Percentiles rank a stretch among this genome's conserved stretches.
These are phyloP conservation scores for Onthophagus sagittarius DNA, from an alignment of 2,888 invertebrate species.

Conservation along the genomic window DNA sequence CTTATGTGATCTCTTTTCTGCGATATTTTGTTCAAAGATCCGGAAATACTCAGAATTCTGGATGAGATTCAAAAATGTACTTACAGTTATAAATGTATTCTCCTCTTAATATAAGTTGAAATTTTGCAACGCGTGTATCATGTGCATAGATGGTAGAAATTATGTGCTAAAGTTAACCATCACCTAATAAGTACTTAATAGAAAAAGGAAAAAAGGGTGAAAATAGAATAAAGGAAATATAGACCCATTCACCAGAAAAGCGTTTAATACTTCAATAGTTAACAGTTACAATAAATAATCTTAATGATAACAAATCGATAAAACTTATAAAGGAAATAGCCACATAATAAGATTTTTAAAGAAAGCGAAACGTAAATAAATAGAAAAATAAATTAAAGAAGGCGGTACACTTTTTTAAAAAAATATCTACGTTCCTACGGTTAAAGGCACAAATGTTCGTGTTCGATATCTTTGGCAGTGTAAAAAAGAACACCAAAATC, in stretches of 20 bases:
- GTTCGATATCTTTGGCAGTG: conserved; percentile 22
- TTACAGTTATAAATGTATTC: not conserved
- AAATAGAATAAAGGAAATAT: conserved; percentile 21
- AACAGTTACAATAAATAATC: conserved; percentile 44
- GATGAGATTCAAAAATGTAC: not conserved
- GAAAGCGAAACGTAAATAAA: conserved; percentile 16
- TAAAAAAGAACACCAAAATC: conserved; percentile 17
- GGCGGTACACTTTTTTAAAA: conserved; percentile 12
- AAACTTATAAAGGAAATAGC: conserved; percentile 17
- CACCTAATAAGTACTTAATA: conserved; percentile 15
- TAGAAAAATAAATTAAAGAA: conserved; percentile 16
- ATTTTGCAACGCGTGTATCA: not conserved
- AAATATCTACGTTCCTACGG: conserved; percentile 4
- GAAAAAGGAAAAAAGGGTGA: conserved; percentile 13
- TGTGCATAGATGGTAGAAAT: not conserved
- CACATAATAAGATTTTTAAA: conserved; percentile 23
- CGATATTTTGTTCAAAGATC: not conserved
- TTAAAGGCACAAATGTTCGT: conserved; percentile 22
- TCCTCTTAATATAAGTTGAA: not conserved
- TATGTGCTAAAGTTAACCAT: conserved; percentile 2
- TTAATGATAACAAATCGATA: conserved; percentile 28
- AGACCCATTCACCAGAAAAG: conserved; percentile 37
- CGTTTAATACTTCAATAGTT: conserved; percentile 40
- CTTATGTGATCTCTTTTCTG: not conserved
- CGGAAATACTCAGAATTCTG: not conserved